Conservation (phyloP, 2,797 vertebrate species). For the Carduelis carduelis region DNA sequence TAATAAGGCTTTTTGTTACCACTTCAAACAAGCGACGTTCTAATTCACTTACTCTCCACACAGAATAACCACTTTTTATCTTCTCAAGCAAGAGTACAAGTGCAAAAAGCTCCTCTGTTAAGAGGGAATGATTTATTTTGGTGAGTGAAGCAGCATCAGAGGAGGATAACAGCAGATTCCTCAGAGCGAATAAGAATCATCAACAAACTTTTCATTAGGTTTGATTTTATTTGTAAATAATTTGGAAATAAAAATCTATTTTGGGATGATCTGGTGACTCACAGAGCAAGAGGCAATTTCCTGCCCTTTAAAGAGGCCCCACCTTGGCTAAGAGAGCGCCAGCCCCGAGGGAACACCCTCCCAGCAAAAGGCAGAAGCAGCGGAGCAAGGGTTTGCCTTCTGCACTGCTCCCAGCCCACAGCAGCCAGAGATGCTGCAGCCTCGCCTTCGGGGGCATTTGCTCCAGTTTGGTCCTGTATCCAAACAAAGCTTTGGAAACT, state of each 20-base stretch:
- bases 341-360: background rate
- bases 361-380: background rate
- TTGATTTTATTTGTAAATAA: constrained; percentile 50
- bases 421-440: background rate
- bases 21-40: background rate
- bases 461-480: background rate
- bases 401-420: background rate
- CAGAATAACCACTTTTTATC: background rate
- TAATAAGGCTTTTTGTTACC: background rate
- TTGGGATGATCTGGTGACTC: constrained; percentile 20
- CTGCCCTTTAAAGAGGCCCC: background rate
- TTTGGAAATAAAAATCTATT: constrained; percentile 43
- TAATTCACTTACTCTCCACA: background rate
- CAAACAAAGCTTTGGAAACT: background rate
- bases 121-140: background rate
- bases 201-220: constrained; percentile 1
- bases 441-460: background rate
- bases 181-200: background rate
- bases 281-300: constrained; percentile 3
- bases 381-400: background rate
- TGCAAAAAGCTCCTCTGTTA: background rate
- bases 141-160: background rate
- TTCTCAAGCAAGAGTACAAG: background rate
- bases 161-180: background rate
- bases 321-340: background rate